These are phyloP conservation scores for Indri indri DNA, from an alignment of 2,113 vertebrate species.

Conservation along the genomic window DNA sequence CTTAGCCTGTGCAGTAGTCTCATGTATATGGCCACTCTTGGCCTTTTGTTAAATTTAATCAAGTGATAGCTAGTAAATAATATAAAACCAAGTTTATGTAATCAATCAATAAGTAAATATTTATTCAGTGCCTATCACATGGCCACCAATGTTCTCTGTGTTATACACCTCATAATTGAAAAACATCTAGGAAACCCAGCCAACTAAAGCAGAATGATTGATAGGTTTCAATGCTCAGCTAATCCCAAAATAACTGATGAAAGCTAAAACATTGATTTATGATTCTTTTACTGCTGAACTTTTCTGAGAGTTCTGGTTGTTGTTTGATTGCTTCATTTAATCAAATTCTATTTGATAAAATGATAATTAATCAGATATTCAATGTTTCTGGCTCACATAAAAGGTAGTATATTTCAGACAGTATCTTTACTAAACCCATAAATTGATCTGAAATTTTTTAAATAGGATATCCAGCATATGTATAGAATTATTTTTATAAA, in stretches of 20 bases:
- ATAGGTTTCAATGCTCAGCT: slow-evolving; percentile 40
- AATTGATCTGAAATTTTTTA: background rate
- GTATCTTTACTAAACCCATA: background rate
- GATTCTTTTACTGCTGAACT: slow-evolving; percentile 70
- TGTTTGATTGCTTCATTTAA: slow-evolving; percentile 74
- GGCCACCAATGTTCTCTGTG: background rate
- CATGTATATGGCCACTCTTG: background rate
- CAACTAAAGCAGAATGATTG: slow-evolving; percentile 47
- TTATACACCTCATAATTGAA: background rate
- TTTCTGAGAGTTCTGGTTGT: slow-evolving; percentile 68
- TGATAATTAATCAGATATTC: slow-evolving; percentile 70
- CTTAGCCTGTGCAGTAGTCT: background rate
- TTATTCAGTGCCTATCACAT: background rate
- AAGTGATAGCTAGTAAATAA: background rate
- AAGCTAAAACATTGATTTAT: slow-evolving; percentile 71
- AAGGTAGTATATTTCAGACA: background rate
- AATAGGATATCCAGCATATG: background rate
- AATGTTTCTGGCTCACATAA: slow-evolving; percentile 4
- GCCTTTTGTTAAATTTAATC: slow-evolving; percentile 9
- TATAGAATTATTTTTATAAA: background rate
- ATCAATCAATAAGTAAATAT: background rate
- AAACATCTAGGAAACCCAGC: slow-evolving; percentile 43
- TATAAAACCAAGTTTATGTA: background rate
- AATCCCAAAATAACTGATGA: slow-evolving; percentile 31
- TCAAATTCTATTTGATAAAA: slow-evolving; percentile 74